A percentile compares a stretch with the other conserved stretches of the same genome.
phyloP scores from a whole-genome alignment of 30 jellyfish, hydroid and myxozoan species.

The Cassiopea xamachana region DNA sequence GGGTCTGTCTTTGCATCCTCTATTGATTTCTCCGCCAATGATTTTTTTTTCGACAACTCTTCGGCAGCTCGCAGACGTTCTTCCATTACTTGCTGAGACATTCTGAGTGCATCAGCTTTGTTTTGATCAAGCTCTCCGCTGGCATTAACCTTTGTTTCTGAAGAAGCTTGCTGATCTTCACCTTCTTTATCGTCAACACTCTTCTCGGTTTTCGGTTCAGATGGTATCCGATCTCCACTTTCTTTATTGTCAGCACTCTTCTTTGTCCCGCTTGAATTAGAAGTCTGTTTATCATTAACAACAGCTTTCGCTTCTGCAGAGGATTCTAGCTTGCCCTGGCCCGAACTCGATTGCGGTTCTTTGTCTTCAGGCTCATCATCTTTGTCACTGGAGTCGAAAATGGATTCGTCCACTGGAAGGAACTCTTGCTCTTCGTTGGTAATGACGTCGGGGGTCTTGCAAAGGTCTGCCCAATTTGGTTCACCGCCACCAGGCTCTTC shows the following conservation, averaged over 20 bases:
- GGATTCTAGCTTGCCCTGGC: neutral
- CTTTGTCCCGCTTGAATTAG: neutral
- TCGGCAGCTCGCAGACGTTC: constrained; percentile 47
- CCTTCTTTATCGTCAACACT: neutral
- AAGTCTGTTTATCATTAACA: neutral
- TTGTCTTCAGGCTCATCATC: neutral
- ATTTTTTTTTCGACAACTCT: neutral
- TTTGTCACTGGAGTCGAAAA: constrained; percentile 1
- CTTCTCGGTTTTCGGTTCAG: neutral
- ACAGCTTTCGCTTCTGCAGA: neutral
- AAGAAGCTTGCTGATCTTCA: no score
- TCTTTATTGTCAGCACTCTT: neutral
- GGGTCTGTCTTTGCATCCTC: no score
- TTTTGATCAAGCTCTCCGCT: neutral
- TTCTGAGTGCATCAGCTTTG: constrained; percentile 10
- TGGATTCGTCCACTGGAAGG: constrained; percentile 28
- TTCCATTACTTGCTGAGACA: constrained; percentile 8
- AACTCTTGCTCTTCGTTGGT: constrained; percentile 33
- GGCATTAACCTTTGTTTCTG: neutral
- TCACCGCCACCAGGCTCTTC: neutral
- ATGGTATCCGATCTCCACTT: no score
- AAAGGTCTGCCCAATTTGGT: constrained; percentile 35
- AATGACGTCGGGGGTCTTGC: constrained; percentile 47
- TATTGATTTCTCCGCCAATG: neutral
- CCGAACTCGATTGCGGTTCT: neutral